Evolutionary conservation across 2,797 vertebrate genomes (phyloP).

Genomic region (Cyclura pinguis): DNA sequence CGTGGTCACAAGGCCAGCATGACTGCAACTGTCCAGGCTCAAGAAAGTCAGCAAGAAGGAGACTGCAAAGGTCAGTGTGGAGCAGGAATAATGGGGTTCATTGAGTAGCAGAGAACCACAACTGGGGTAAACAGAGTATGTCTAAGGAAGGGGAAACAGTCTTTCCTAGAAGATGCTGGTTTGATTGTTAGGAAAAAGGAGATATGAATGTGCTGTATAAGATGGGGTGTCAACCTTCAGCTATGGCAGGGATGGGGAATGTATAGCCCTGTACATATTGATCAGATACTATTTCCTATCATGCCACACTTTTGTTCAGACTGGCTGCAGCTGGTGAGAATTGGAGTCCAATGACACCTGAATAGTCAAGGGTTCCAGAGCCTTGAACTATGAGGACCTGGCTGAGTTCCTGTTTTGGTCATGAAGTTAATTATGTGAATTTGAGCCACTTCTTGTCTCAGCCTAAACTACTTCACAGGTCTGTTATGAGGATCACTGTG

Average conservation of each 20-base stretch:
- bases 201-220: background rate
- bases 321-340: background rate
- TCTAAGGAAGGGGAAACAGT: background rate
- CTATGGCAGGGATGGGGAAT: background rate
- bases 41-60: background rate
- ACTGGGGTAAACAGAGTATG: background rate
- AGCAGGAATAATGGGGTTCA: background rate
- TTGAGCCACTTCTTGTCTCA: background rate
- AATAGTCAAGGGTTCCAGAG: too few species aligned
- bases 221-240: background rate
- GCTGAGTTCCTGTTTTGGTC: background rate
- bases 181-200: constrained; percentile 2
- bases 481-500: background rate
- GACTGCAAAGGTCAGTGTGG: background rate
- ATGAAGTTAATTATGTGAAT: background rate
- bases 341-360: background rate
- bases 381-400: background rate
- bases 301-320: background rate
- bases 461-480: background rate
- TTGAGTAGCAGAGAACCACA: background rate
- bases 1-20: constrained; percentile 30
- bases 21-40: background rate
- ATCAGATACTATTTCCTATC: background rate
- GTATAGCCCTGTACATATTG: background rate
- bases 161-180: constrained; percentile 4